Conservation (phyloP, 2,888 invertebrate genomes). For the Phengaris arion region DNA sequence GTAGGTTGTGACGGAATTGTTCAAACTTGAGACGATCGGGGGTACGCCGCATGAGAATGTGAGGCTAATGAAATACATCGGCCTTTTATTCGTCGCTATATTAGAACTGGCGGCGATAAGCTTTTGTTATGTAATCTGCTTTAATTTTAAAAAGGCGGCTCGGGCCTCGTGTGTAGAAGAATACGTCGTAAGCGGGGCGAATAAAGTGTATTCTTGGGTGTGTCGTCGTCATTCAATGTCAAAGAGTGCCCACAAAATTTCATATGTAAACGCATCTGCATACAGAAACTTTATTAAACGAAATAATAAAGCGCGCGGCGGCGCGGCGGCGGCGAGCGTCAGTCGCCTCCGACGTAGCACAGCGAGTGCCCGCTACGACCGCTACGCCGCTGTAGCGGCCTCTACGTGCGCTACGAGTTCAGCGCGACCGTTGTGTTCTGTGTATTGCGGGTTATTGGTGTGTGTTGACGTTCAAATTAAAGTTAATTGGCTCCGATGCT, state of each 20-base stretch:
- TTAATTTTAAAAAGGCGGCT: constrained; percentile 20
- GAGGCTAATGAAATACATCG: constrained; percentile 15
- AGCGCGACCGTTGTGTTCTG: constrained; percentile 25
- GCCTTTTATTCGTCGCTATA: constrained; percentile 15
- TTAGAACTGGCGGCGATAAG: constrained; percentile 10
- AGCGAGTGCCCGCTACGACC: constrained; percentile 33
- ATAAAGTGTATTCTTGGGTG: background rate
- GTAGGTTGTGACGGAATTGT: background rate
- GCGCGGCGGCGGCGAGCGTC: constrained; percentile 32
- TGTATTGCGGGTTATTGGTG: constrained; percentile 32
- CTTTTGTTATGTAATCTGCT: constrained; percentile 21
- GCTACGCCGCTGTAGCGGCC: constrained; percentile 2
- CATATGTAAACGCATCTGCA: constrained; percentile 57
- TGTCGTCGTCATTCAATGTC: constrained; percentile 25
- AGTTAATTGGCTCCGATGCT: constrained; percentile 46
- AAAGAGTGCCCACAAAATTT: constrained; percentile 34
- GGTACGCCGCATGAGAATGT: background rate
- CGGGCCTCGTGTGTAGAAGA: background rate
- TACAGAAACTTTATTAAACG: constrained; percentile 60
- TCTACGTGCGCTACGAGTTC: constrained; percentile 30
- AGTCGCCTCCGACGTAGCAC: constrained; percentile 39
- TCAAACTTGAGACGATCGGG: constrained; percentile 5
- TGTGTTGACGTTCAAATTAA: constrained; percentile 29
- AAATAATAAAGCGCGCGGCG: constrained; percentile 59
- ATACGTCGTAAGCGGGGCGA: background rate